These are phyloP conservation scores for Synaphobranchus kaupii DNA, from an alignment of 2,797 vertebrate genomes.

Conservation along the genomic window DNA sequence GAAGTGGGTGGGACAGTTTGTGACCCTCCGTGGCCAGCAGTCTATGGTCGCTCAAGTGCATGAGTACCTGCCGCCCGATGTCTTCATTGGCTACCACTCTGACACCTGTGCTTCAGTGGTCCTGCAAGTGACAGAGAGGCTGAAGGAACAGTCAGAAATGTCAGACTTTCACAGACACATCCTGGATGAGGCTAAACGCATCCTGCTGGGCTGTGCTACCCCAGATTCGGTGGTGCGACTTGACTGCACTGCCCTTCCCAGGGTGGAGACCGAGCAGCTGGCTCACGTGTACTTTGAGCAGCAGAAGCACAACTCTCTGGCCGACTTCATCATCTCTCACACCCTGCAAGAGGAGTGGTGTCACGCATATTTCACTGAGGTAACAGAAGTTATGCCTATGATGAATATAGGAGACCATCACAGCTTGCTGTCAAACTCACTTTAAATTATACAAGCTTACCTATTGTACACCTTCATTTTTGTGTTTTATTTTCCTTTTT, in stretches of 20 bases:
- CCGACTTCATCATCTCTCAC: constrained; percentile 78
- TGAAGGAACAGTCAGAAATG: constrained; percentile 38
- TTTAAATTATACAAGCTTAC: background rate
- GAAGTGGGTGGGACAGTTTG: constrained; percentile 78
- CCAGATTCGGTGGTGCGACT: constrained; percentile 88
- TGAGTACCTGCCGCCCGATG: constrained; percentile 76
- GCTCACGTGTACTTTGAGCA: constrained; percentile 73
- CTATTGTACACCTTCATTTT: background rate
- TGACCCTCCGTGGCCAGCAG: constrained; percentile 47
- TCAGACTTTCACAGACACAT: constrained; percentile 55
- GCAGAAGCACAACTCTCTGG: constrained; percentile 82
- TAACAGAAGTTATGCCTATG: constrained; percentile 52
- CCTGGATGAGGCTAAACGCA: constrained; percentile 69
- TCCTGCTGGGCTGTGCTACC: constrained; percentile 87
- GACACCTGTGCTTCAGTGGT: constrained; percentile 90
- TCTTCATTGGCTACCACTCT: constrained; percentile 90
- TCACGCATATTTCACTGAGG: constrained; percentile 81
- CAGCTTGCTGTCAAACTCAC: background rate
- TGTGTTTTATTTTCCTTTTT: constrained; percentile 35
- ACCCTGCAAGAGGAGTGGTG: constrained; percentile 23
- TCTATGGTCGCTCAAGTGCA: constrained; percentile 50
- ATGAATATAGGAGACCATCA: background rate
- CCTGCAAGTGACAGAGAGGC: constrained; percentile 77
- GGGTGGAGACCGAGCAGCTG: constrained; percentile 62
- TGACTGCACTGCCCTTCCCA: constrained; percentile 61